A percentile compares a stretch with the other conserved stretches of the same genome.
phyloP scores from a whole-genome alignment of 2,797 vertebrate genomes.

The Spinibarbus caldwelli region DNA sequence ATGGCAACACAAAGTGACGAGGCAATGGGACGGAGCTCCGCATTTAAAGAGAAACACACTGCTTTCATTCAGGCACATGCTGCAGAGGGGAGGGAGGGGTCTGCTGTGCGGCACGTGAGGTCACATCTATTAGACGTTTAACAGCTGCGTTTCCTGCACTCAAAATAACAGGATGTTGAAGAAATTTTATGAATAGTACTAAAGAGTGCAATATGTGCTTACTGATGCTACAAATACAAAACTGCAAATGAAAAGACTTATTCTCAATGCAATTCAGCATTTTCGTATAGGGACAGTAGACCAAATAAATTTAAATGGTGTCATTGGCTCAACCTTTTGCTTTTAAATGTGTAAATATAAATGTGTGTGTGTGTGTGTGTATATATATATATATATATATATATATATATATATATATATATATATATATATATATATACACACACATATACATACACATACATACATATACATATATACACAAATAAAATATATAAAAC shows the following conservation, averaged over 20 bases:
- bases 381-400: no score
- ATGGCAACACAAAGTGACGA: slow-evolving; percentile 79
- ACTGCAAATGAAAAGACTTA: neutral
- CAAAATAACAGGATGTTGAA: neutral
- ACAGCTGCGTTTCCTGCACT: neutral
- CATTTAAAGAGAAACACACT: slow-evolving; percentile 28
- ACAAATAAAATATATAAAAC: no score
- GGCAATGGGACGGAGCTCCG: slow-evolving; percentile 50
- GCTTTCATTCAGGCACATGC: slow-evolving; percentile 20
- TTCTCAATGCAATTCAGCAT: neutral
- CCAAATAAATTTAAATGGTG: neutral
- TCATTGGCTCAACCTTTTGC: neutral
- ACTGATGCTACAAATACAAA: neutral
- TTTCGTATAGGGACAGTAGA: neutral
- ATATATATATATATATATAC: no score
- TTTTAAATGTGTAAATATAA: no score
- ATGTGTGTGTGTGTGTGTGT: no score
- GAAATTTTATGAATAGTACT: neutral
- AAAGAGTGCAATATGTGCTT: neutral
- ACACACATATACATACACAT: no score
- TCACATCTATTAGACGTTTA: neutral
- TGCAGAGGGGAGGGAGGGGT: slow-evolving; percentile 37
- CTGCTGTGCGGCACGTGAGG: neutral
- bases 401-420: no score
- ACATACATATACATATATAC: no score